A percentile compares a stretch with the other conserved stretches of the same genome.
Evolutionary conservation across 2,888 invertebrate species (phyloP).

Genomic region (Melieria picta): DNA sequence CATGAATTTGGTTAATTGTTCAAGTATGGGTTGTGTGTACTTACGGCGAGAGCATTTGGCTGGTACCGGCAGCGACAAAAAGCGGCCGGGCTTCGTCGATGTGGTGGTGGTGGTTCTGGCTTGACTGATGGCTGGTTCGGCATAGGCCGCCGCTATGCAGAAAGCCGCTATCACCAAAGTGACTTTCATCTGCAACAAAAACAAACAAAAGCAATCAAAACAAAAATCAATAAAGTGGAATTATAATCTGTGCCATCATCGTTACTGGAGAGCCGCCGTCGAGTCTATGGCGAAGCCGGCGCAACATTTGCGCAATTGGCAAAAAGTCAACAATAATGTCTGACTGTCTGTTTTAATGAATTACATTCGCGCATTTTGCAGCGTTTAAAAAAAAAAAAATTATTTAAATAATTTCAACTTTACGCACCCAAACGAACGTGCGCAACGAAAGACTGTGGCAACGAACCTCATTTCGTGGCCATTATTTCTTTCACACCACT

Average conservation of each 20-base stretch:
- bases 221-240: background rate
- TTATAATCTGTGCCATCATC: background rate
- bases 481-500: too few species aligned
- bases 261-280: background rate
- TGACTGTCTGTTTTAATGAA: background rate
- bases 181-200: constrained; percentile 75
- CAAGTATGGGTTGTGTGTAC: constrained; percentile 63
- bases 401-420: background rate
- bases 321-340: too few species aligned
- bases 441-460: constrained; percentile 31
- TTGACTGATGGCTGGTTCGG: constrained; percentile 69
- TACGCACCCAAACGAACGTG: too few species aligned
- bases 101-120: constrained; percentile 72
- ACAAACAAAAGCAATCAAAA: background rate
- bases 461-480: constrained; percentile 7
- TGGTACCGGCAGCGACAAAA: constrained; percentile 82
- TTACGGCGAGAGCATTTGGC: constrained; percentile 87
- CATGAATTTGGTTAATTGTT: too few species aligned
- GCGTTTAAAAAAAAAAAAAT: background rate
- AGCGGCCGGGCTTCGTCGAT: constrained; percentile 80
- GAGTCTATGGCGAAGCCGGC: too few species aligned
- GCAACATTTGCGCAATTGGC: too few species aligned
- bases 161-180: constrained; percentile 71
- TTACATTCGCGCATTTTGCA: background rate
- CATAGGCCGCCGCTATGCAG: constrained; percentile 70